Base-by-base conservation (phyloP, 2,888 invertebrate genomes). In the Podabrus alpinus region DNA sequence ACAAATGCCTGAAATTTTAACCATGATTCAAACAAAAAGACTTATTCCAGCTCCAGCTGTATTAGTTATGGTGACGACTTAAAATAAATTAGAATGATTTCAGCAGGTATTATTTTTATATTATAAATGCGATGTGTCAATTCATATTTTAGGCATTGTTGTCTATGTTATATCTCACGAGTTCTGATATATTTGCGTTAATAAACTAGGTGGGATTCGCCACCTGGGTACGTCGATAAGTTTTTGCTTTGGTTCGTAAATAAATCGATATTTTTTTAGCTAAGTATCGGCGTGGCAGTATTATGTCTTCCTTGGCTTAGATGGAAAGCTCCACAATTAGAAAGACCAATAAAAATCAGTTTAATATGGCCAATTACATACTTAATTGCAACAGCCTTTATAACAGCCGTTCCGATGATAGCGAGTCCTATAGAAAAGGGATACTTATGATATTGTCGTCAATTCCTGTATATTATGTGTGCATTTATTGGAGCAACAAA, bases 181-280 rank as follows among this genome's bases (percentile, higher is more conserved):
- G 96, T 5, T 96, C 97, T 0, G 95, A 99, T 86, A 97, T 99
- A 82, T 95, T 94, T 86, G 95, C 95, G 10, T 91, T 99, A 68
- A 99, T 99, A 86, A 98, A 98, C 89, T 99, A 99, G 88, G 99
- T 99, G 60, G 97, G 97, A 78, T 97, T 97, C 85, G 97, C 97
- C 66, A 97, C 97, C 60, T 97, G 97, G 97, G 96, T 96, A 86
- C 88, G 92, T 87, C 77, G 11, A 68, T 15, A 24, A 66, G 5
- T 15, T 15, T n/a, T 19, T 24, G 5, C 15, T 21, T 21, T 24
- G 10, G 9, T 66, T 25, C 10, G 25, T 11, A 11, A 62, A 19
- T 62, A 62, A 15, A 25, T 0, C 11, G 0, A n/a, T 19, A 15
- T 29, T 15, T 19, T 75, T 72, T 17, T 88, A 97, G 96, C 87